A percentile compares a stretch with the other conserved stretches of the same genome.
Conservation (phyloP, 1,140 invertebrate species). For the Aricia agestis region DNA sequence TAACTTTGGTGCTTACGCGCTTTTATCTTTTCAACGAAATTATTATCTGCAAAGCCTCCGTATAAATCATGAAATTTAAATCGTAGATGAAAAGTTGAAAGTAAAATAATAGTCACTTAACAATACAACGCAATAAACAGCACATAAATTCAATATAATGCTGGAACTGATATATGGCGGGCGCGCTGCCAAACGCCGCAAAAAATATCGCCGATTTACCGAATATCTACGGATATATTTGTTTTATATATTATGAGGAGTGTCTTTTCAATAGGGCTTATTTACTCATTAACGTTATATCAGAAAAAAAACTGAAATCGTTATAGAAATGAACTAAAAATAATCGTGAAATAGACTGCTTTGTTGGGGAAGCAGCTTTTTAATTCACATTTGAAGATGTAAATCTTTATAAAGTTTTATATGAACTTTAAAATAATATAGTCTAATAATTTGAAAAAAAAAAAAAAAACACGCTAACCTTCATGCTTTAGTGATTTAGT, state of each 20-base stretch:
- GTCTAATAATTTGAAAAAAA: no score
- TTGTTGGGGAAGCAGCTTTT: no score
- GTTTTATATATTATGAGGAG: background rate
- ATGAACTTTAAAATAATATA: no score
- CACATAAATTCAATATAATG: conserved; percentile 20
- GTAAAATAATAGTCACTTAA: conserved; percentile 23
- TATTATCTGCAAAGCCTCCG: background rate
- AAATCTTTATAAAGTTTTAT: no score
- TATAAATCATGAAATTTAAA: conserved; percentile 14
- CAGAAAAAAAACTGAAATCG: no score
- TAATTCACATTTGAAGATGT: no score
- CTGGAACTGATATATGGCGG: conserved; percentile 13
- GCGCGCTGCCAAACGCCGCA: background rate
- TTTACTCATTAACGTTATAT: background rate
- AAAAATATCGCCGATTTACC: conserved; percentile 11
- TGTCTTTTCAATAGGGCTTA: background rate
- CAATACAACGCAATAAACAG: conserved; percentile 22
- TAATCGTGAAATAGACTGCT: no score
- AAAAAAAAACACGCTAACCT: no score
- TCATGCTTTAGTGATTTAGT: no score
- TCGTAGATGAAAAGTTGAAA: conserved; percentile 13
- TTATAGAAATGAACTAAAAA: no score
- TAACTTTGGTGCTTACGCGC: no score
- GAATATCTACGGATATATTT: background rate
- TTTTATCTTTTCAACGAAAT: background rate